Evolutionary conservation across 2,888 invertebrate genomes (phyloP).

Genomic region (Spodoptera littoralis): DNA sequence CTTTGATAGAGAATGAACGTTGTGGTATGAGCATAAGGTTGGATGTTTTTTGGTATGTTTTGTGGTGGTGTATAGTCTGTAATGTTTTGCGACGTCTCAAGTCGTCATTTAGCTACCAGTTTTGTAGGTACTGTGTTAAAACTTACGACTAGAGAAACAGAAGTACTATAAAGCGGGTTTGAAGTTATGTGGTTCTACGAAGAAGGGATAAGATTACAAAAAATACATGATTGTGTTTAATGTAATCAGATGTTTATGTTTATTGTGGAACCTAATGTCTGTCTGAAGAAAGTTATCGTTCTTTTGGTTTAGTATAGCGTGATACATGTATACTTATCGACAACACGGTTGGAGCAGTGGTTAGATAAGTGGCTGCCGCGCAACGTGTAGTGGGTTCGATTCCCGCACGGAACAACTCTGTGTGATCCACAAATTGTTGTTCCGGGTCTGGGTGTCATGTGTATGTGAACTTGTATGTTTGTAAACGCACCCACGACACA

Average conservation of each 20-base stretch:
- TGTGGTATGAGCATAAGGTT: constrained; percentile 43
- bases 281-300: no score
- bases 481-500: no score
- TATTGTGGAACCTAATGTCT: no score
- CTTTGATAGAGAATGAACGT: constrained; percentile 44
- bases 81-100: constrained; percentile 66
- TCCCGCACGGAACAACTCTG: no score
- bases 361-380: no score
- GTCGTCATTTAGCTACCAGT: constrained; percentile 72
- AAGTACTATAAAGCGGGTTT: constrained; percentile 54
- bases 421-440: no score
- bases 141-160: constrained; percentile 58
- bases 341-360: no score
- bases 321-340: no score
- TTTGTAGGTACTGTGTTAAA: constrained; percentile 67
- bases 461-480: no score
- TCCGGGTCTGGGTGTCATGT: no score
- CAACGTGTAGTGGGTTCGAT: no score
- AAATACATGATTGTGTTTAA: constrained; percentile 23
- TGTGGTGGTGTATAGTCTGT: constrained; percentile 63
- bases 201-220: constrained; percentile 30
- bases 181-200: constrained; percentile 44
- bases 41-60: constrained; percentile 42
- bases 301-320: no score
- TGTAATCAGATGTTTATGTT: constrained; percentile 14